These are phyloP conservation scores for Pelecanoides urinatrix DNA, from an alignment of 2,113 vertebrate species.

Conservation along the genomic window DNA sequence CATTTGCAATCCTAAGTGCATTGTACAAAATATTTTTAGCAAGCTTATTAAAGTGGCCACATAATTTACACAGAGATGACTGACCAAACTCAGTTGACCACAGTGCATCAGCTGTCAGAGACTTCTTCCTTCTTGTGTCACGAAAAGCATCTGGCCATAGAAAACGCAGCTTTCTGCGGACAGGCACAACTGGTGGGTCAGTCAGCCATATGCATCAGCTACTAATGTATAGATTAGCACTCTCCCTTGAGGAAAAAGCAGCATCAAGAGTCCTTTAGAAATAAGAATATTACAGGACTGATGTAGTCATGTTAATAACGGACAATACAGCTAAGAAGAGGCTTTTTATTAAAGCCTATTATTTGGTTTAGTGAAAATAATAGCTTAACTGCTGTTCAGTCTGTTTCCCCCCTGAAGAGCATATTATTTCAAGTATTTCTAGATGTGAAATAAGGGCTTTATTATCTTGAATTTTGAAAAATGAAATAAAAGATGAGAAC, in stretches of 20 bases:
- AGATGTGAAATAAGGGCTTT: neutral
- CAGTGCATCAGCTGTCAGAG: neutral
- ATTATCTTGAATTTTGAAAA: slow-evolving; percentile 16
- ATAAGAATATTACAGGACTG: neutral
- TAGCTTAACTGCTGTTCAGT: slow-evolving; percentile 16
- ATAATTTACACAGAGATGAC: neutral
- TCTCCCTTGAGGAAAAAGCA: neutral
- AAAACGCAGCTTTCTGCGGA: neutral
- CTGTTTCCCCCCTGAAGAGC: neutral
- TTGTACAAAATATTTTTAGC: neutral
- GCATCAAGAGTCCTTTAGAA: neutral
- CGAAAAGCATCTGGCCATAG: neutral
- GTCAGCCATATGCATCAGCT: neutral
- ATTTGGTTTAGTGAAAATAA: slow-evolving; percentile 41
- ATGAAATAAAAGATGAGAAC: neutral
- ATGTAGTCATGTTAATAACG: neutral
- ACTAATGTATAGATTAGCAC: neutral
- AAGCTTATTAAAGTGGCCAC: neutral
- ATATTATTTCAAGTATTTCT: slow-evolving; percentile 52
- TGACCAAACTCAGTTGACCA: neutral
- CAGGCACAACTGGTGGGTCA: neutral
- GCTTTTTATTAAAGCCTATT: slow-evolving; percentile 39
- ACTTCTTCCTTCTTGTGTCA: neutral
- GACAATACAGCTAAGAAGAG: neutral
- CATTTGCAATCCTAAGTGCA: neutral